phyloP scores from a whole-genome alignment of 2,797 vertebrate species.

The Anguilla anguilla region DNA sequence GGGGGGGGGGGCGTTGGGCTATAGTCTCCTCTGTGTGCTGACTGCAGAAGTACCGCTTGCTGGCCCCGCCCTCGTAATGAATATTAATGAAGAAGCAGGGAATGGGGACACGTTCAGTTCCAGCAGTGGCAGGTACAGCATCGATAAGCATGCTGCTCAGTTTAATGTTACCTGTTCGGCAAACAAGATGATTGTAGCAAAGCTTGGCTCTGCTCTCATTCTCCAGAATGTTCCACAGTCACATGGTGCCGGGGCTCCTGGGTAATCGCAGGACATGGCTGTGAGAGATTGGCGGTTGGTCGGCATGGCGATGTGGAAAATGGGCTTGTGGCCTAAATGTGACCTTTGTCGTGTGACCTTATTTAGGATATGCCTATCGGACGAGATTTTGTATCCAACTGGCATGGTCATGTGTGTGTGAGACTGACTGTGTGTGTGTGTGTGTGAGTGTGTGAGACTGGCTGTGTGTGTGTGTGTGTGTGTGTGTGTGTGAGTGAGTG shows the following conservation, averaged over 20 bases:
- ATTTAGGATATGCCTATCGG: too few relatives aligned
- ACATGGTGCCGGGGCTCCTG: background rate
- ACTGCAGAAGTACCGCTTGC: background rate
- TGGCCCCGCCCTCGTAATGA: background rate
- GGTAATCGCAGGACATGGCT: background rate
- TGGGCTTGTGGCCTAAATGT: background rate
- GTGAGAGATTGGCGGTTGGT: background rate
- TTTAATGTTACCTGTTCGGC: background rate
- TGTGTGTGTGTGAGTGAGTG: background rate
- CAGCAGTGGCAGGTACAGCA: too few relatives aligned
- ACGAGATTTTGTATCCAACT: too few relatives aligned
- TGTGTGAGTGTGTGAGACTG: too few relatives aligned
- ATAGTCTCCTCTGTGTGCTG: background rate
- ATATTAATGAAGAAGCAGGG: background rate
- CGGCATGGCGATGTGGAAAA: background rate
- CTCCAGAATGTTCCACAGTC: background rate
- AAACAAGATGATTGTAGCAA: background rate
- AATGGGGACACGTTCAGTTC: too few relatives aligned
- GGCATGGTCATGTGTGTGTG: background rate
- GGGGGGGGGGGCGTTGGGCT: too few relatives aligned
- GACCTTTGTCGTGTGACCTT: background rate
- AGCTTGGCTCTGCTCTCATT: background rate
- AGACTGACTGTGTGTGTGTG: too few relatives aligned
- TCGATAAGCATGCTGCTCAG: too few relatives aligned
- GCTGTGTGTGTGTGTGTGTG: background rate